phyloP scores from a whole-genome alignment of 2,113 vertebrate genomes.

The Melanotaenia duboulayi region DNA sequence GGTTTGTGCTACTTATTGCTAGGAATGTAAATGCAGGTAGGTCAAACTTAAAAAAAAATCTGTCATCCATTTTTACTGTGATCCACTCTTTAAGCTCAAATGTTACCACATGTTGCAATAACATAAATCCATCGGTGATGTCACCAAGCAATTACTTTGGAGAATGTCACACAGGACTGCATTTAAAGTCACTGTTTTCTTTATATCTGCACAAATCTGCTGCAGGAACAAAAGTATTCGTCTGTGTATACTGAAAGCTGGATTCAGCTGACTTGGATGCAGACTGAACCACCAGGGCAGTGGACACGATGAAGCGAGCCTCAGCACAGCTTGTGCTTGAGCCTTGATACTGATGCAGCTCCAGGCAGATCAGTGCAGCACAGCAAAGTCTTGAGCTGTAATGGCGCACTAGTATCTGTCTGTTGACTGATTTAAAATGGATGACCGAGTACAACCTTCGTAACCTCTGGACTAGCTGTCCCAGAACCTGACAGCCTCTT shows the following conservation, averaged over 20 bases:
- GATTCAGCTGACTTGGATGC: constrained; percentile 22
- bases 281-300: constrained; percentile 19
- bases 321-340: constrained; percentile 42
- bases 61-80: too few species aligned
- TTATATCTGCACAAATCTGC: too few species aligned
- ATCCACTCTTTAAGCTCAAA: too few species aligned
- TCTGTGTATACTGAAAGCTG: constrained; percentile 10
- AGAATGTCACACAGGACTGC: too few species aligned
- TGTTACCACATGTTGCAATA: too few species aligned
- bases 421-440: constrained; percentile 80
- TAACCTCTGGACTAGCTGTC: constrained; percentile 67
- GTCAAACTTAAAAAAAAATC: too few species aligned
- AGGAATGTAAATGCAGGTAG: too few species aligned
- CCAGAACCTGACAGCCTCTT: constrained; percentile 56
- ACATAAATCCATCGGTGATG: too few species aligned
- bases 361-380: constrained; percentile 44
- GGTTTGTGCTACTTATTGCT: too few species aligned
- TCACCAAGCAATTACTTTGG: too few species aligned
- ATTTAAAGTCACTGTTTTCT: too few species aligned
- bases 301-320: constrained; percentile 36
- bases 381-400: constrained; percentile 57
- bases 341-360: constrained; percentile 48
- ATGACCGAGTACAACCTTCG: constrained; percentile 72
- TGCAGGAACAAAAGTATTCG: background rate
- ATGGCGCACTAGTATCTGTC: constrained; percentile 66